Base-by-base conservation (phyloP, 2,888 invertebrate species). In the Syrphus vitripennis region DNA sequence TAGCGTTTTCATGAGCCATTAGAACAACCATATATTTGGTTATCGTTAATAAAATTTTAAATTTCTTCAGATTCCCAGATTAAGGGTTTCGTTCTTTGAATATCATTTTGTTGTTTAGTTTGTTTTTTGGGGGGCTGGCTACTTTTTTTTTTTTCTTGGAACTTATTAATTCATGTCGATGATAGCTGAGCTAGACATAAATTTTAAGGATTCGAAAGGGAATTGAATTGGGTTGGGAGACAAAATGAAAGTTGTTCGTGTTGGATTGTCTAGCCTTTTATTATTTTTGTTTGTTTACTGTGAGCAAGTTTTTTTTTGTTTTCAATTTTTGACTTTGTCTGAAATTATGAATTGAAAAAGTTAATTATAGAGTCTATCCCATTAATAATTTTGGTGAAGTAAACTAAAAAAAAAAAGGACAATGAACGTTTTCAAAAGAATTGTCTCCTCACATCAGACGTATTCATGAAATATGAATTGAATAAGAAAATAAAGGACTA, bases 91-190 rank as follows among this genome's bases (percentile, higher is more conserved):
- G 10, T 26, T 16, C 0, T 1, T n/a, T 37, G 12, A n/a, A n/a
- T 12, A 6, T 19, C 0, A 14, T 9, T 31, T 19, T 31, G 1
- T 12, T 3, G 14, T 4, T 19, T 37, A 12, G 24, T 19, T 37
- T 4, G 12, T n/a, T 24, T 40, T 31, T 21, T 14, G 29, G 14
- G 24, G 63, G 42, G 12, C 40, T 63, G 19, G 24, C 19, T 40
- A 24, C 4, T 14, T 21, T 74, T 75, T 83, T 37, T 14, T 21
- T 74, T 75, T 83, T 37, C 61, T 29, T 59, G 76, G 84, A 84
- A 84, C 72, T 76, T 80, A 80, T 76, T 84, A 81, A 81, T 84
- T 84, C 71, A 67, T 45, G 55, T 69, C 72, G 84, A 76, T 84
- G 84, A 84, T 81, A 76, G 84, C 80, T 50, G 48, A 75, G 59